Percentiles rank a stretch among this genome's conserved stretches.
These are phyloP conservation scores for Amphipyra berbera DNA, from an alignment of 2,888 invertebrate species.

Conservation along the genomic window DNA sequence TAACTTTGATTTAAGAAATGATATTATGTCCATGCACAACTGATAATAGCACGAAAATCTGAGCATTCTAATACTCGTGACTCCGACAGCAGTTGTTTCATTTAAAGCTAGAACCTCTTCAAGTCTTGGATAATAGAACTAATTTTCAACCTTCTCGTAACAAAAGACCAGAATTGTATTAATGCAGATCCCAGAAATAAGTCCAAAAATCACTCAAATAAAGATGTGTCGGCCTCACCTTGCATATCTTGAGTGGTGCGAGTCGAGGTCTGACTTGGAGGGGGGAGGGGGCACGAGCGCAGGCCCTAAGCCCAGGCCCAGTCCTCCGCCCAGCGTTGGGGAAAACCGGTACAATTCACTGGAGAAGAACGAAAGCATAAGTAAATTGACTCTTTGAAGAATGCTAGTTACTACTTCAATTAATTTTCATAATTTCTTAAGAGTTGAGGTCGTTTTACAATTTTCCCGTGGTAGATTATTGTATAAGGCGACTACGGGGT, in stretches of 20 bases:
- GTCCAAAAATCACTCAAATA: not conserved
- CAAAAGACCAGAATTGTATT: no score
- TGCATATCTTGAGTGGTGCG: constrained; percentile 91
- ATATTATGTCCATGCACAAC: no score
- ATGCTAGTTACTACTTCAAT: constrained; percentile 40
- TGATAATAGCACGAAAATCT: no score
- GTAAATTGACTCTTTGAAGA: constrained; percentile 21
- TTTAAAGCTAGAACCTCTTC: no score
- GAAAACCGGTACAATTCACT: constrained; percentile 98
- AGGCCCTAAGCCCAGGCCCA: constrained; percentile 93
- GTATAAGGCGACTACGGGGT: no score
- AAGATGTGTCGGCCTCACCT: constrained; percentile 69
- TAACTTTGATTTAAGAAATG: no score
- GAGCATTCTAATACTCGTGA: no score
- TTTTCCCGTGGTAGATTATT: no score
- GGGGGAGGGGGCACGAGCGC: constrained; percentile 95
- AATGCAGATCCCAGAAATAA: no score
- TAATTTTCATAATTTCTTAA: not conserved
- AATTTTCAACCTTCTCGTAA: no score
- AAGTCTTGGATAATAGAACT: no score
- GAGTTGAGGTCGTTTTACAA: not conserved
- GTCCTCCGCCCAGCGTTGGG: constrained; percentile 94
- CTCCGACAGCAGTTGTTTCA: no score
- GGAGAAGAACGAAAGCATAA: constrained; percentile 41
- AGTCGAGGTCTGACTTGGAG: constrained; percentile 89